phyloP scores from a whole-genome alignment of 2,888 invertebrate genomes.

The Eulithis prunata region DNA sequence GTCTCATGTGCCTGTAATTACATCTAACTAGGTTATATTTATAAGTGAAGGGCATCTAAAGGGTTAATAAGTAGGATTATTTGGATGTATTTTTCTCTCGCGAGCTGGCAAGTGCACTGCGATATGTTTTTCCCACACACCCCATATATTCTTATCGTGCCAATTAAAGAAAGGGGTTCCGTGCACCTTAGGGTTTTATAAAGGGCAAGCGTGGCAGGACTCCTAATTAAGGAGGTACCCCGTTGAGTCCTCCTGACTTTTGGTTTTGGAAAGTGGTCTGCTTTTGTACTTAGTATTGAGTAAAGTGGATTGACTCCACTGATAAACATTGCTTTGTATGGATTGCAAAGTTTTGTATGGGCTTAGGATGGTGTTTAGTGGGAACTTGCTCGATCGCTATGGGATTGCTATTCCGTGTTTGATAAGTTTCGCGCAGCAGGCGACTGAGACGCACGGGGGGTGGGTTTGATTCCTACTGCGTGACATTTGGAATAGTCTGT shows the following conservation, averaged over 20 bases:
- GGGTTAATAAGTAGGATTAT: not conserved
- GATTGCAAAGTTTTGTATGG: constrained; percentile 4
- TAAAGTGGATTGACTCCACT: constrained; percentile 24
- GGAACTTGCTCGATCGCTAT: not conserved
- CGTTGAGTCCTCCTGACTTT: constrained; percentile 53
- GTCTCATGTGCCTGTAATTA: too few species aligned
- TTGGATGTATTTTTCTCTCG: not conserved
- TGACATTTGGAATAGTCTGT: too few species aligned
- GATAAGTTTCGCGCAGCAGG: too few species aligned
- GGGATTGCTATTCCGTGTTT: not conserved
- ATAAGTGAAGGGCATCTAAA: too few species aligned
- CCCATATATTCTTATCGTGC: constrained; percentile 80
- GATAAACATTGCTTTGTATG: constrained; percentile 17
- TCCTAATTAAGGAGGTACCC: constrained; percentile 79
- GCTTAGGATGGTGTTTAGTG: constrained; percentile 2
- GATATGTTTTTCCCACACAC: constrained; percentile 70
- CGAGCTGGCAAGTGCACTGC: constrained; percentile 65
- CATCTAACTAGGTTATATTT: too few species aligned
- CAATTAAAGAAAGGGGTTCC: constrained; percentile 74
- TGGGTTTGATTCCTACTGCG: too few species aligned
- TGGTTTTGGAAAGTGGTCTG: constrained; percentile 37
- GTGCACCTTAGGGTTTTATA: constrained; percentile 65
- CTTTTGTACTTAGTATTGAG: constrained; percentile 18
- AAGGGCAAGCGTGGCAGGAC: constrained; percentile 78
- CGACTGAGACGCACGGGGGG: too few species aligned